phyloP scores from a whole-genome alignment of 2,888 invertebrate genomes.

The Eilema depressum region DNA sequence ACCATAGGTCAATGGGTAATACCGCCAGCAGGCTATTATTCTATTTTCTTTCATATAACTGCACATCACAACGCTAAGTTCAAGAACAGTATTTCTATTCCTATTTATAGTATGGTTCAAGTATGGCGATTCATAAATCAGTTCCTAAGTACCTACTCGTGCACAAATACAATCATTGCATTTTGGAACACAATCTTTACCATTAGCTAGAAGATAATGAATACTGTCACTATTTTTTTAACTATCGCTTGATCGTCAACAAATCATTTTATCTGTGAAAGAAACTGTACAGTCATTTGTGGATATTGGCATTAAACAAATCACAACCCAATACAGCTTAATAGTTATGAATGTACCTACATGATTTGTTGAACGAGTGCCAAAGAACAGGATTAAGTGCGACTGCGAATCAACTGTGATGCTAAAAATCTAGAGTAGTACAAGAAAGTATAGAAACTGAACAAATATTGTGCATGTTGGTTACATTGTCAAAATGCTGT shows the following conservation, averaged over 20 bases:
- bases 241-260: no score
- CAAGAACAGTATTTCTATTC: no score
- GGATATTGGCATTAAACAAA: not conserved
- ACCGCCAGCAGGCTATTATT: not conserved
- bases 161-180: not conserved
- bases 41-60: not conserved
- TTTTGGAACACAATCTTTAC: not conserved
- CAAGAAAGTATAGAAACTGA: no score
- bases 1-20: no score
- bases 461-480: no score
- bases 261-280: not conserved
- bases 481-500: no score
- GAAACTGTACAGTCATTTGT: not conserved
- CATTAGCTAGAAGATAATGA: no score
- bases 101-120: no score
- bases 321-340: not conserved
- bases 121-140: no score
- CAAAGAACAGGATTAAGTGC: not conserved
- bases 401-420: no score
- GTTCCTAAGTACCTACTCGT: no score
- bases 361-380: not conserved
- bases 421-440: not conserved
- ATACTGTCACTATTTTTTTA: no score
- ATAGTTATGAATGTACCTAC: not conserved
- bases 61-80: not conserved